Percentiles rank a stretch among this genome's conserved stretches.
Conservation (phyloP, 2,888 invertebrate genomes). For the Mythimna albipuncta region DNA sequence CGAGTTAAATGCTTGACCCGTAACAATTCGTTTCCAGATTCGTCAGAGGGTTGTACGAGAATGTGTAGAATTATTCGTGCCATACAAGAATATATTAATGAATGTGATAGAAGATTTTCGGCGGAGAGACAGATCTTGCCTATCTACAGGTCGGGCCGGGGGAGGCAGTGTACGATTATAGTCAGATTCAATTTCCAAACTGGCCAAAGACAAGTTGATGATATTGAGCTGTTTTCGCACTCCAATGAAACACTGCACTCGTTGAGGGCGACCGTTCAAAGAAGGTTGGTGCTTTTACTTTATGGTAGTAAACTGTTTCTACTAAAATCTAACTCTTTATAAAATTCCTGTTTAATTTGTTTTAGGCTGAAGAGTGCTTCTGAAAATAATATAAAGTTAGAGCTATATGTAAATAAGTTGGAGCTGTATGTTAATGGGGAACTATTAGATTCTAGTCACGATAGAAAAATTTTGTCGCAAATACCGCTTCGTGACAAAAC, state of each 20-base stretch:
- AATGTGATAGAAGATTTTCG: conserved; percentile 97
- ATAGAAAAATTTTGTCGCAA: conserved; percentile 96
- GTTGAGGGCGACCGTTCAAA: conserved; percentile 94
- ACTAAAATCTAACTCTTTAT: not conserved
- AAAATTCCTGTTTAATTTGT: conserved; percentile 48
- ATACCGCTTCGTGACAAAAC: conserved; percentile 97
- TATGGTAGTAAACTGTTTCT: no score
- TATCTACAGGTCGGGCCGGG: conserved; percentile 96
- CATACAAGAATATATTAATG: conserved; percentile 98
- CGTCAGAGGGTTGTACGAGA: conserved; percentile 88
- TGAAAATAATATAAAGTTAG: conserved; percentile 94
- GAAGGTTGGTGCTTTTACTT: conserved; percentile 83
- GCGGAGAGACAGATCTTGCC: conserved; percentile 97
- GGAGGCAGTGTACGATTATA: conserved; percentile 96
- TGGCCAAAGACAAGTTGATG: conserved; percentile 96
- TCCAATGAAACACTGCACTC: conserved; percentile 98
- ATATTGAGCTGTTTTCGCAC: conserved; percentile 97
- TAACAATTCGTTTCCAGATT: conserved; percentile 75
- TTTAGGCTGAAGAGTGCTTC: conserved; percentile 86
- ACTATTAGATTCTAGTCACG: conserved; percentile 96
- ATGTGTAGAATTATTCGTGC: conserved; percentile 98
- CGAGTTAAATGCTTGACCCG: not conserved
- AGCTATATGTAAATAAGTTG: conserved; percentile 97
- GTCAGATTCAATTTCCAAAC: conserved; percentile 95
- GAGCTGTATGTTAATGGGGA: conserved; percentile 98